A percentile compares a stretch with the other conserved stretches of the same genome.
These are phyloP conservation scores for Dicyrtoma fusca DNA, from an alignment of 2,888 invertebrate genomes.

Conservation along the genomic window DNA sequence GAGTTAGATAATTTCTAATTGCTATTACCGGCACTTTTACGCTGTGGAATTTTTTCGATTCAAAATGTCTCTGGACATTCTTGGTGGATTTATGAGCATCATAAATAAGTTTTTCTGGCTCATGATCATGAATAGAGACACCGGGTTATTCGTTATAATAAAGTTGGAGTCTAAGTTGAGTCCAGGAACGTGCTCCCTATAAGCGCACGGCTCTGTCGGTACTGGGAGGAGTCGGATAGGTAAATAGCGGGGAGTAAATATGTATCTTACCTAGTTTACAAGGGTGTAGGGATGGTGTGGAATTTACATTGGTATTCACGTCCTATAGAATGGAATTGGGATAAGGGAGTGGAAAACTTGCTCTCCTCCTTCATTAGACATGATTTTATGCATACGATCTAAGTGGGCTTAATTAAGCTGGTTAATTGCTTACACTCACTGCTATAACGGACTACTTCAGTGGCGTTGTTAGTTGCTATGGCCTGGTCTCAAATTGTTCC, in stretches of 20 bases:
- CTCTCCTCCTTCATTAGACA: conserved; percentile 17
- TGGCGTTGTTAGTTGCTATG: too few species aligned
- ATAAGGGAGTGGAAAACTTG: not conserved
- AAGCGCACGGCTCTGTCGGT: too few species aligned
- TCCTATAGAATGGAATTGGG: too few species aligned
- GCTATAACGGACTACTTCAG: not conserved
- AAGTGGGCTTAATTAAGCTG: conserved; percentile 25
- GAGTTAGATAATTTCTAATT: conserved; percentile 27
- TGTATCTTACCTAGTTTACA: too few species aligned
- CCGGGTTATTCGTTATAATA: not conserved
- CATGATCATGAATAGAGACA: conserved; percentile 5
- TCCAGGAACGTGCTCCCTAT: not conserved
- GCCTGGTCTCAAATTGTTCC: too few species aligned
- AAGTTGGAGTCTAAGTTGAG: not conserved
- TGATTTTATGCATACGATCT: conserved; percentile 22
- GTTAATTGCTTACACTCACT: conserved; percentile 22
- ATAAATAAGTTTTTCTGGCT: conserved; percentile 16
- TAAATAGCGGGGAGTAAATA: too few species aligned
- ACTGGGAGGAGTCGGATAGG: not conserved
- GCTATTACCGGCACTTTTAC: conserved; percentile 28
- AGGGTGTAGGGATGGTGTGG: not conserved
- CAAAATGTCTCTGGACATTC: conserved; percentile 23
- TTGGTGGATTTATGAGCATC: conserved; percentile 14
- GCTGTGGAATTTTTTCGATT: conserved; percentile 28
- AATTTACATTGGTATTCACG: not conserved